Evolutionary conservation across 2,797 vertebrate genomes (phyloP).

Genomic region (Moxostoma hubbsi): DNA sequence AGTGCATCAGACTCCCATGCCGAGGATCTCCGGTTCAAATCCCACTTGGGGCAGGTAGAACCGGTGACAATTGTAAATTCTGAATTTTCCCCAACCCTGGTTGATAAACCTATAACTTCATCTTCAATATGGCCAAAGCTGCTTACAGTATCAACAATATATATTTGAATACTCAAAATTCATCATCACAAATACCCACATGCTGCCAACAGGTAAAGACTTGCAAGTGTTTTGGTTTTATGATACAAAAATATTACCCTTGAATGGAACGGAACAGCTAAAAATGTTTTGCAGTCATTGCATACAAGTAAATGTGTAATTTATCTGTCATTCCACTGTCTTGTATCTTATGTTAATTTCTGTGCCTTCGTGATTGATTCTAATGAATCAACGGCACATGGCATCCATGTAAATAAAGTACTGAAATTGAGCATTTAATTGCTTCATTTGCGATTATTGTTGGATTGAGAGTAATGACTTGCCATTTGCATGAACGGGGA

Average conservation of each 20-base stretch:
- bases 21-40: too few species aligned
- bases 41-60: too few species aligned
- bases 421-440: constrained; percentile 67
- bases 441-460: constrained; percentile 63
- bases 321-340: constrained; percentile 15
- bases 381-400: constrained; percentile 69
- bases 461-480: constrained; percentile 53
- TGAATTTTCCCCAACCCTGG: too few species aligned
- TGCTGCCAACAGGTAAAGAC: neutral
- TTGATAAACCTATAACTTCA: too few species aligned
- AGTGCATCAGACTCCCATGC: too few species aligned
- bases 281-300: neutral
- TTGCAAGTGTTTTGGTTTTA: neutral
- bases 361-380: constrained; percentile 60
- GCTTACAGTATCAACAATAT: too few species aligned
- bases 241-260: neutral
- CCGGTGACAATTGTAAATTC: too few species aligned
- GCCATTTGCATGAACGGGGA: constrained; percentile 51
- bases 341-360: constrained; percentile 49
- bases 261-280: constrained; percentile 11
- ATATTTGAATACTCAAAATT: neutral
- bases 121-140: too few species aligned
- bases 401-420: constrained; percentile 57
- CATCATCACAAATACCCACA: neutral
- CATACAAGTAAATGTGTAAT: constrained; percentile 14